phyloP scores from a whole-genome alignment of 2,888 invertebrate species.

The Archips crataeganus region DNA sequence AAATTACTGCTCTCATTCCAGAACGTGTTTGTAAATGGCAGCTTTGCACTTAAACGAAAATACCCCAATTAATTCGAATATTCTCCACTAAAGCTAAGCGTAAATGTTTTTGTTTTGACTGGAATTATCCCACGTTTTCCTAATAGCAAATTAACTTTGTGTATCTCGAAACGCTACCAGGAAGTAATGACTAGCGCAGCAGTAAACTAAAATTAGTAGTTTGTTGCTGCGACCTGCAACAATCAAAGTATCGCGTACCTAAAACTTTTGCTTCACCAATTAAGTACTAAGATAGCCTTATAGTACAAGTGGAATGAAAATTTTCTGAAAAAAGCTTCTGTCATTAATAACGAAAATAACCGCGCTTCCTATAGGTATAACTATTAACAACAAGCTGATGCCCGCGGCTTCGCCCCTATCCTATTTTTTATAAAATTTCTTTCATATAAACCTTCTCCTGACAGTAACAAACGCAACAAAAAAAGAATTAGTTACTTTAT shows the following conservation, averaged over 20 bases:
- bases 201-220: neutral
- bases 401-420: too few relatives aligned
- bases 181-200: neutral
- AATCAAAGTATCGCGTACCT: neutral
- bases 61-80: neutral
- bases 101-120: neutral
- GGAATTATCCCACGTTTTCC: neutral
- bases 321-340: neutral
- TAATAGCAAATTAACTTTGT: neutral
- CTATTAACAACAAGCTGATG: too few relatives aligned
- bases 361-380: neutral
- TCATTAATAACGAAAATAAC: neutral
- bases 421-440: too few relatives aligned
- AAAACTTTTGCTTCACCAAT: neutral
- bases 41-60: neutral
- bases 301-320: neutral
- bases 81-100: neutral
- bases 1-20: constrained; percentile 23
- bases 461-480: too few relatives aligned
- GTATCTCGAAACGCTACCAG: neutral
- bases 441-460: too few relatives aligned
- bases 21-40: constrained; percentile 16
- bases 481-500: too few relatives aligned
- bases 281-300: neutral
- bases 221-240: neutral